Base-by-base conservation (phyloP, 2,888 invertebrate genomes). In the Nomada ruficornis region DNA sequence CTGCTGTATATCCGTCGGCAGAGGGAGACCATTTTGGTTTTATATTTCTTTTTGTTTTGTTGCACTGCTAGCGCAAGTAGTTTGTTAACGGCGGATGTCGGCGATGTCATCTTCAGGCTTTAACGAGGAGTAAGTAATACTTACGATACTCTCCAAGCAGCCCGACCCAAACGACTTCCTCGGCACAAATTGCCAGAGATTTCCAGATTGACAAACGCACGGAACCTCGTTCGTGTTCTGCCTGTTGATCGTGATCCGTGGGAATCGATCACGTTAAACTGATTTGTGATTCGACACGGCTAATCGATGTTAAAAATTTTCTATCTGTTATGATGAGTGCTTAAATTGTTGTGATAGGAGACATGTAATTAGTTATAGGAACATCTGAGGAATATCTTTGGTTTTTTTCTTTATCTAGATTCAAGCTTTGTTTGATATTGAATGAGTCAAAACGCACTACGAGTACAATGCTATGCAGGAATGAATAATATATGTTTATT, bases 61-160 rank as follows among this genome's bases (percentile, higher is more conserved):
- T 64, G 72, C 86, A 83, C 82, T 80, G 84, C 79, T 68, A 77
- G 80, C 62, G 23, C 75, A 73, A 80, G 70, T 77, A 72, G 80
- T 80, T 78, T 73, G 62, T 82, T 76, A 75, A 67, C 50, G 74
- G 73, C 71, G 73, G 88, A 86, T 75, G 70, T 82, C 82, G 71
- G 18, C 77, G 64, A 84, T 83, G 85, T 84, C 83, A 64, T 83
- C 82, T 47, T 71, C 69, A 55, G 29, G 23, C 67, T 70, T 81
- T 80, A 80, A 85, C 68, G 82, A 88, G 64, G 72, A 83, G 88
- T 89, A 84, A 89, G 89, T 87, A 86, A 74, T 64, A 65, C 55
- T 85, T 60, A 75, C 54, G 62, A 64, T 72, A 20, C 47, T 74
- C 63, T 82, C 23, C 59, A 52, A 13, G 60, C 68, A n/a, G 5